phyloP scores from a whole-genome alignment of 2,888 invertebrate genomes.

The Leucophora obtusa region DNA sequence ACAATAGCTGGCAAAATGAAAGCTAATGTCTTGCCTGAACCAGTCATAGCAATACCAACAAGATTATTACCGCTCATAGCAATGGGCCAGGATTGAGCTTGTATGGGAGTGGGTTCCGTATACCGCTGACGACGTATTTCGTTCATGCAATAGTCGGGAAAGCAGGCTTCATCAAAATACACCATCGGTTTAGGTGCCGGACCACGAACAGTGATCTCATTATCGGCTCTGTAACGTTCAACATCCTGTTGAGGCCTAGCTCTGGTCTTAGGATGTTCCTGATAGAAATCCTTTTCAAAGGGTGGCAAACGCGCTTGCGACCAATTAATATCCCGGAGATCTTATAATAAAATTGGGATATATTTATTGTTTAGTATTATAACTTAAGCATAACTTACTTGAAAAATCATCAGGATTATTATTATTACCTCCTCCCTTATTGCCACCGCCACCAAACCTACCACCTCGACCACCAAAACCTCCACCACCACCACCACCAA shows the following conservation, averaged over 20 bases:
- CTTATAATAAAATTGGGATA: conserved; percentile 68
- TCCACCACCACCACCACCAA: conserved; percentile 37
- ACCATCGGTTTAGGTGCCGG: conserved; percentile 87
- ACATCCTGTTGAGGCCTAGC: conserved; percentile 84
- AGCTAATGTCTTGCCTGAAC: conserved; percentile 89
- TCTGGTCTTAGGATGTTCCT: conserved; percentile 83
- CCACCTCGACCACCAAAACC: conserved; percentile 84
- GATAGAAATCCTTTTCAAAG: conserved; percentile 90
- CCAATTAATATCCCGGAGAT: conserved; percentile 81
- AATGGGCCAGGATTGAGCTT: conserved; percentile 92
- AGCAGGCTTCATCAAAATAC: conserved; percentile 88
- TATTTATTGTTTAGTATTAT: neutral
- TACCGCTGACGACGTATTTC: conserved; percentile 84
- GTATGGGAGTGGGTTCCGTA: conserved; percentile 89
- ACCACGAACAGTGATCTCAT: conserved; percentile 88
- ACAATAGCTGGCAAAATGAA: conserved; percentile 91
- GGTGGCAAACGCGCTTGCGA: conserved; percentile 81
- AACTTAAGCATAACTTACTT: conserved; percentile 76
- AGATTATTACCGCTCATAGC: conserved; percentile 89
- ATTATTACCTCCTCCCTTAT: conserved; percentile 77
- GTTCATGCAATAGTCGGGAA: conserved; percentile 86
- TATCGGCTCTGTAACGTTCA: conserved; percentile 82
- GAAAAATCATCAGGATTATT: conserved; percentile 73
- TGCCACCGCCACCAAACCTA: conserved; percentile 89
- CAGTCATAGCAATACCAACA: conserved; percentile 92